Base-by-base conservation (phyloP, 2,888 invertebrate genomes). In the Muschampia plurimacula region DNA sequence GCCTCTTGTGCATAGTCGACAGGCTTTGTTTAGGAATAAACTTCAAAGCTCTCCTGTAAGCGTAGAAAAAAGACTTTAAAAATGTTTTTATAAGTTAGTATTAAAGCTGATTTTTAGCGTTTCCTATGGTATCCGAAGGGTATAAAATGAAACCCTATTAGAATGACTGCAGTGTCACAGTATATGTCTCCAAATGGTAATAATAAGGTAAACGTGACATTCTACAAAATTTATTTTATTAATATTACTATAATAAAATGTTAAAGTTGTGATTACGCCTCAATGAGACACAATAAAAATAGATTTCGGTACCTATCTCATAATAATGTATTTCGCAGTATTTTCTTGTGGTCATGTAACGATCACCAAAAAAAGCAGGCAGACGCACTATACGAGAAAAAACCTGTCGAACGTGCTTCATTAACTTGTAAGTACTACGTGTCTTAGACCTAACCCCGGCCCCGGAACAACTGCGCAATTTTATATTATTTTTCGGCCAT, bases 1-100 rank as follows among this genome's bases (percentile, higher is more conserved):
- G n/a, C n/a, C n/a, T n/a, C n/a, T n/a, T 63, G 32, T 69, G 63
- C 52, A 66, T 39, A 63, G 69, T 62, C 49, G 39, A 69, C 49
- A 69, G 69, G 55, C 63, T 69, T 69, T 69, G 69, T 63, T 62
- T 15, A 15, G 52, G 44, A 39, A 69, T 57, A 28, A 69, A 63
- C 8, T 63, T 39, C 69, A 41, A 63, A 63, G 55, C 41, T 39
- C 55, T 55, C 9, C 8, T 13, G 15, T 32, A 41, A 63, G 36
- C 10, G 52, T 55, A 13, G 22, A 55, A 22, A 55, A 55, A 55
- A 15, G 22, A 52, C 3, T 22, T 55, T 22, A 22, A 22, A 55
- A 55, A 9, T 9, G 3, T 55, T 55, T 55, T 22, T 22, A 13
- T 55, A 15, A n/a, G 52, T 52, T 6, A 49, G 49, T 49, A 13